Conservation (phyloP, 2,113 vertebrate genomes). For the Pachypanchax playfairii region DNA sequence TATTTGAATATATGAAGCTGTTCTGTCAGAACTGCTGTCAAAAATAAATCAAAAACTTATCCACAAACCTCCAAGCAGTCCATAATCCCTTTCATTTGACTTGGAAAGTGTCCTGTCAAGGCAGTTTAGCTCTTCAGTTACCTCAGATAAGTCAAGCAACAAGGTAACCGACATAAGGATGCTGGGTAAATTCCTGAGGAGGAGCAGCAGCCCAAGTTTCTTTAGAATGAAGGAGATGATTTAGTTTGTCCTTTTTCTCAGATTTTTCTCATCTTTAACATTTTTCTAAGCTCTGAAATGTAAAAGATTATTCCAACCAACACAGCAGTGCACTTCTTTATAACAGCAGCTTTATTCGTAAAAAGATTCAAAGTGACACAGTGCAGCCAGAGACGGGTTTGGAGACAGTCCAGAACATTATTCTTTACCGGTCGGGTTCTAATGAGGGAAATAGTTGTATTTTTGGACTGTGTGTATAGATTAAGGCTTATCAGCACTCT, state of each 20-base stretch:
- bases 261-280: no score
- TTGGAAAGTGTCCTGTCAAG: constrained; percentile 20
- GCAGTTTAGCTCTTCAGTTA: constrained; percentile 28
- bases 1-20: constrained; percentile 49
- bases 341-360: no score
- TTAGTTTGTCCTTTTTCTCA: no score
- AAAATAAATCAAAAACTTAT: constrained; percentile 48
- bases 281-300: no score
- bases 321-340: no score
- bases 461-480: background rate
- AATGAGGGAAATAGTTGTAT: background rate
- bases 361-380: background rate
- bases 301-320: no score
- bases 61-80: constrained; percentile 31
- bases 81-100: constrained; percentile 59
- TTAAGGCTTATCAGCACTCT: background rate
- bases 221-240: no score
- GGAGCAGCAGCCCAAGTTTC: no score
- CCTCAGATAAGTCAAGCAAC: constrained; percentile 11
- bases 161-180: no score
- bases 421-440: no score
- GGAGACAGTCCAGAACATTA: background rate
- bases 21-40: constrained; percentile 16
- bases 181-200: constrained; percentile 27
- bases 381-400: background rate